Base-by-base conservation (phyloP, 2,888 invertebrate species). In the Alitta virens region DNA sequence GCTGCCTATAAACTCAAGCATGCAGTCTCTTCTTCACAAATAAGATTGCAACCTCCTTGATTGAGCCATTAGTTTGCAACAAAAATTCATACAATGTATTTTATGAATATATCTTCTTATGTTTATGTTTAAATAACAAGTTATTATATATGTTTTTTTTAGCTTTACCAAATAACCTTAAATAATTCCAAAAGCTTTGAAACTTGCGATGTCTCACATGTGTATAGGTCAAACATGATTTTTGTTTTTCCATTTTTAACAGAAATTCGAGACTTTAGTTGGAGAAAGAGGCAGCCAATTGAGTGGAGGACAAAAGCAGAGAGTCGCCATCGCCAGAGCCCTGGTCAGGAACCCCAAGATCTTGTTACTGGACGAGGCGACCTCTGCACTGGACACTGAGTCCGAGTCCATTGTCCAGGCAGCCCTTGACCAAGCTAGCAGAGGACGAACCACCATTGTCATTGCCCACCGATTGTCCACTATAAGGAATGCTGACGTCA, bases 301-400 rank as follows among this genome's bases (percentile, higher is more conserved):
- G 23, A 81, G 80, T 56, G 82, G 82, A 16, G 82, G 82, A 23
- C 82, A 82, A 69, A 79, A 79, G 66, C 82, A 82, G 68, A 68
- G 82, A 56, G 71, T 82, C 7, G 82, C 83, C 49, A 84, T 85
- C 54, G 83, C 84, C 3, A 72, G 85, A 33, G 84, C 84, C 0
- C 67, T 84, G 14, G 78, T 84, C 21, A 83, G 89, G 43, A 86
- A 88, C 72, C 92, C 92, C 0, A 87, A 86, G 70, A 88, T 92
- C 68, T 83, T 85, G 16, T 71, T 79, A 18, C 67, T 79, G 21
- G 79, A 79, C 59, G 79, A 79, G 59, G 79, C 79, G 1, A 79
- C 79, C 7, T 78, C 78, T 2, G 78, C 78, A 1, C 66, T 79
- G 23, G 79, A 78, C 58, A 74, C 75, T 2, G 77, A 78, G 61